phyloP scores from a whole-genome alignment of 2,113 vertebrate species.

The Helogale parvula region DNA sequence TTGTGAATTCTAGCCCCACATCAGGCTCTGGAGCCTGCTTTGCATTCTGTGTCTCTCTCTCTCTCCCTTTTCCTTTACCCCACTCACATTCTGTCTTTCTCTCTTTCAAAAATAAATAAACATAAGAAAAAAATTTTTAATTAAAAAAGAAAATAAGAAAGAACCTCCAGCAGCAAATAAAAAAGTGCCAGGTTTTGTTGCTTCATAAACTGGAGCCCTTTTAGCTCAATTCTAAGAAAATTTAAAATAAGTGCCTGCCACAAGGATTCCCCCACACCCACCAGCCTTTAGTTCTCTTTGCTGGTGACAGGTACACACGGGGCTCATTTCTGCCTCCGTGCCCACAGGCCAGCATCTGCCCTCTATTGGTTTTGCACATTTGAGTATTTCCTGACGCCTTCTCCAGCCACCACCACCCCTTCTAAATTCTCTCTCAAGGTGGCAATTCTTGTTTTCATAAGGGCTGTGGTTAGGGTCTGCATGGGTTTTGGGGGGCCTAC shows the following conservation, averaged over 20 bases:
- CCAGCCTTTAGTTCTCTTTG: not conserved
- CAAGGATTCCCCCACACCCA: not conserved
- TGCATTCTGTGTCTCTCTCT: too few species aligned
- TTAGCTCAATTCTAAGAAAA: constrained; percentile 2
- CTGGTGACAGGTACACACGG: not conserved
- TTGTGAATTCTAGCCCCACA: too few species aligned
- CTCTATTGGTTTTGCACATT: not conserved
- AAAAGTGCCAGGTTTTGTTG: not conserved
- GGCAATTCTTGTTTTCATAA: not conserved
- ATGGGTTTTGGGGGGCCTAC: not conserved
- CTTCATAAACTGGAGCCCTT: not conserved
- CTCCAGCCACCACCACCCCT: not conserved
- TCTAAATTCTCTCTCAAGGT: not conserved
- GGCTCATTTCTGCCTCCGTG: not conserved
- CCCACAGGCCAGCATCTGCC: not conserved
- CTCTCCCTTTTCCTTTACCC: too few species aligned
- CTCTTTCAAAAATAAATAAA: too few species aligned
- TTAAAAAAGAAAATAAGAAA: not conserved
- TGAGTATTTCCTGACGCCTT: not conserved
- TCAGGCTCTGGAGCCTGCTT: too few species aligned
- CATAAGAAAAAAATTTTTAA: too few species aligned
- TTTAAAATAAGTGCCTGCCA: not conserved
- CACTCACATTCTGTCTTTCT: too few species aligned
- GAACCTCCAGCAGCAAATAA: not conserved
- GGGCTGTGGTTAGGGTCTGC: not conserved